Evolutionary conservation across 2,113 vertebrate genomes (phyloP).

Genomic region (Triplophysa dalaica): DNA sequence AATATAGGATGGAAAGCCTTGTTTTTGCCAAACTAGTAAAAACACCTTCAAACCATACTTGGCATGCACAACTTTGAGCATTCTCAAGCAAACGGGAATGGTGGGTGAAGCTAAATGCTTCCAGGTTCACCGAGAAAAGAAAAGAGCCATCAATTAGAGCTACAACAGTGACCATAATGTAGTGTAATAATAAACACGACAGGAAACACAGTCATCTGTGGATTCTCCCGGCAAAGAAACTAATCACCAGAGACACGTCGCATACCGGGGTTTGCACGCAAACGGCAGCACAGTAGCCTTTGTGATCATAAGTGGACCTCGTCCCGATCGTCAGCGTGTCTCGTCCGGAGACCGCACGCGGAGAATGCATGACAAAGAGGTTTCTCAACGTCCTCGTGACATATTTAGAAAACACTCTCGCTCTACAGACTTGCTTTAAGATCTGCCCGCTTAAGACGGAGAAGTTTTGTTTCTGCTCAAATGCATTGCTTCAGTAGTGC

Average conservation of each 20-base stretch:
- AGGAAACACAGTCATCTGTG: conserved; percentile 52
- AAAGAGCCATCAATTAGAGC: conserved; percentile 50
- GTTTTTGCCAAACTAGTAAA: background rate
- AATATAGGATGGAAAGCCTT: background rate
- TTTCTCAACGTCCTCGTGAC: conserved; percentile 21
- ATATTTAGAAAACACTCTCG: conserved; percentile 34
- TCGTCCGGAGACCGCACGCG: conserved; percentile 25
- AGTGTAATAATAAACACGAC: conserved; percentile 55
- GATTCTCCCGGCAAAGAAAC: conserved; percentile 50
- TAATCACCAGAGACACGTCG: conserved; percentile 53
- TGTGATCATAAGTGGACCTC: conserved; percentile 37
- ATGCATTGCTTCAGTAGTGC: too few relatives aligned
- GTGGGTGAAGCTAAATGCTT: conserved; percentile 49
- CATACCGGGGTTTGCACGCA: conserved; percentile 52
- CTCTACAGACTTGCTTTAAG: background rate
- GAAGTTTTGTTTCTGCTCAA: background rate
- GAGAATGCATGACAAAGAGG: conserved; percentile 9
- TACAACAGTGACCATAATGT: conserved; percentile 50
- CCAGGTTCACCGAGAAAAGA: conserved; percentile 42
- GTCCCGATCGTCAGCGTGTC: conserved; percentile 10
- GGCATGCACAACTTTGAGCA: conserved; percentile 6
- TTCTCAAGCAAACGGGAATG: conserved; percentile 33
- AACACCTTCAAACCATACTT: conserved; percentile 20
- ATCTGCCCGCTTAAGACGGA: background rate
- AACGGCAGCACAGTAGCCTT: conserved; percentile 52